phyloP scores from a whole-genome alignment of 92 coral and sea anemone species.

The Palythoa grandiflora region DNA sequence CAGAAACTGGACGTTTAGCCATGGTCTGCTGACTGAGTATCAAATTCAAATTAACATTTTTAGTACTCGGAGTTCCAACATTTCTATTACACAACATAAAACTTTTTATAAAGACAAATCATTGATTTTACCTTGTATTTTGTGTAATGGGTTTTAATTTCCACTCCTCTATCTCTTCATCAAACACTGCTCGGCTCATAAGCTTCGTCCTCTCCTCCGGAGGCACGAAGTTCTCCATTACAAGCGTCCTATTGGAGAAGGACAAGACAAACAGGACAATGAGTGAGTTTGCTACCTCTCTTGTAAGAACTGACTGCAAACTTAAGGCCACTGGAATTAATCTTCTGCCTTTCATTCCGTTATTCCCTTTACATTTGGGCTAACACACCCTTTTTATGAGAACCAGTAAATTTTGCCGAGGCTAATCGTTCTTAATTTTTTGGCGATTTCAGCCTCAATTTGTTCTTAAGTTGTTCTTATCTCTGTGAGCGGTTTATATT shows the following conservation, averaged over 20 bases:
- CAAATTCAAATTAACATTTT: neutral
- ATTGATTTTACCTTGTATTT: slow-evolving; percentile 66
- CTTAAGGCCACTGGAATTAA: no score
- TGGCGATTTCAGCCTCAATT: no score
- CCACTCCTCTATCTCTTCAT: slow-evolving; percentile 97
- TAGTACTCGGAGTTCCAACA: neutral
- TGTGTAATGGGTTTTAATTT: slow-evolving; percentile 91
- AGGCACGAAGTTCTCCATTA: slow-evolving; percentile 94
- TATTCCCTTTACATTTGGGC: no score
- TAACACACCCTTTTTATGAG: no score
- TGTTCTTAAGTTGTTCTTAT: no score
- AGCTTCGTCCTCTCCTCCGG: slow-evolving; percentile 89
- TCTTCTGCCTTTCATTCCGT: no score
- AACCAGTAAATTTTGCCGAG: no score
- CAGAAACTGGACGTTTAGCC: slow-evolving; percentile 99
- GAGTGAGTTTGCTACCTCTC: no score
- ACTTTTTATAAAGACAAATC: neutral
- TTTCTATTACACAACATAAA: neutral
- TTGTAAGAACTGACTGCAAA: no score
- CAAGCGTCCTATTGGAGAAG: slow-evolving; percentile 67
- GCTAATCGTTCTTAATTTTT: no score
- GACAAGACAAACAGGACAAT: no score
- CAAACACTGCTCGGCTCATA: slow-evolving; percentile 83
- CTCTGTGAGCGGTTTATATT: no score
- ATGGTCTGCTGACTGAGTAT: slow-evolving; percentile 84